phyloP scores from a whole-genome alignment of 2,888 invertebrate genomes.

The Coleophora flavipennella region DNA sequence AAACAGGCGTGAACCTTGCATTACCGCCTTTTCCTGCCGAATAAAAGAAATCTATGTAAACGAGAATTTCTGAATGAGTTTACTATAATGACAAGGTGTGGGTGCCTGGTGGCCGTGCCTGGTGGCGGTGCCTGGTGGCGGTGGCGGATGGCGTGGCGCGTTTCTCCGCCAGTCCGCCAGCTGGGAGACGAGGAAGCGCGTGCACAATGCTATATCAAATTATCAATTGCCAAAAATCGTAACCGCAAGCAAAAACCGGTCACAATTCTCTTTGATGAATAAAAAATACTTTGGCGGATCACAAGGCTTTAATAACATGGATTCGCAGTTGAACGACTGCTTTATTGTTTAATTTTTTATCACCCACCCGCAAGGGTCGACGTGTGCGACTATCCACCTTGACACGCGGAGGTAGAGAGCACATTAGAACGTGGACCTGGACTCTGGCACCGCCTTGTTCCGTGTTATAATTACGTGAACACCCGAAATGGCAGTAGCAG shows the following conservation, averaged over 20 bases:
- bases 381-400: slow-evolving; percentile 28
- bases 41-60: slow-evolving; percentile 50
- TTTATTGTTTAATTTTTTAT: slow-evolving; percentile 42
- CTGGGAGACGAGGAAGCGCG: slow-evolving; percentile 55
- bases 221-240: slow-evolving; percentile 49
- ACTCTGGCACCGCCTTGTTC: slow-evolving; percentile 22
- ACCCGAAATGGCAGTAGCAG: slow-evolving; percentile 25
- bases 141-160: slow-evolving; percentile 21
- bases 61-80: slow-evolving; percentile 42
- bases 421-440: slow-evolving; percentile 26
- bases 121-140: slow-evolving; percentile 7
- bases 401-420: slow-evolving; percentile 26
- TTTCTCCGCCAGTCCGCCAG: slow-evolving; percentile 48
- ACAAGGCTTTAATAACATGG: slow-evolving; percentile 33
- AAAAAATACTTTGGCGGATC: slow-evolving; percentile 23
- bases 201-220: slow-evolving; percentile 42
- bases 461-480: slow-evolving; percentile 31
- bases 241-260: slow-evolving; percentile 29
- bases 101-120: slow-evolving; percentile 22
- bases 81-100: slow-evolving; percentile 56
- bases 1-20: slow-evolving; percentile 27
- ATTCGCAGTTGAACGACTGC: slow-evolving; percentile 43
- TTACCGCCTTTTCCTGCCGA: slow-evolving; percentile 22
- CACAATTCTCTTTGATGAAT: slow-evolving; percentile 16
- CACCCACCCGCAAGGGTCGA: slow-evolving; percentile 22